Evolutionary conservation across 2,797 vertebrate genomes (phyloP).

Genomic region (Coreius guichenoti): DNA sequence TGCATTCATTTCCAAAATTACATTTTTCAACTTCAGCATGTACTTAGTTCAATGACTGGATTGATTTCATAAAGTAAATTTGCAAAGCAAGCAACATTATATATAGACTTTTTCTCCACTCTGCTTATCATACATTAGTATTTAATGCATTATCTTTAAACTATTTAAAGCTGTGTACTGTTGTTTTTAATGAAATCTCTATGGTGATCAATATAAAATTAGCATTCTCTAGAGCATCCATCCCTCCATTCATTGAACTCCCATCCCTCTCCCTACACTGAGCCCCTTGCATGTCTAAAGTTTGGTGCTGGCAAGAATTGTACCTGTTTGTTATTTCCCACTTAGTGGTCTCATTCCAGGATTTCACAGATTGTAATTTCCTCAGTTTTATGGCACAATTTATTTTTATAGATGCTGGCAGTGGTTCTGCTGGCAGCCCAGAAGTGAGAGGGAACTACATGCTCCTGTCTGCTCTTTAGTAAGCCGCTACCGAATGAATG

Average conservation of each 20-base stretch:
- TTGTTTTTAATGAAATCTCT: conserved; percentile 15
- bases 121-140: background rate
- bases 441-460: conserved; percentile 50
- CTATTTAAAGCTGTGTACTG: background rate
- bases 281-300: conserved; percentile 29
- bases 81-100: conserved; percentile 8
- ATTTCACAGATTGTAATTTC: conserved; percentile 68
- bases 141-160: background rate
- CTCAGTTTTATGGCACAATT: conserved; percentile 65
- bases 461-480: conserved; percentile 53
- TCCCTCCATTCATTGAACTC: conserved; percentile 11
- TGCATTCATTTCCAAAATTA: background rate
- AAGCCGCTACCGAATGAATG: conserved; percentile 45
- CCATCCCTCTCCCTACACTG: background rate
- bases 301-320: conserved; percentile 50
- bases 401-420: conserved; percentile 69
- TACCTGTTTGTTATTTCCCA: conserved; percentile 65
- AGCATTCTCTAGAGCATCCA: background rate
- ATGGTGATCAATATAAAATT: conserved; percentile 12
- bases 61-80: background rate
- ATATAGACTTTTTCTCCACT: background rate
- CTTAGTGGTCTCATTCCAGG: conserved; percentile 64
- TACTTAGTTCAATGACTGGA: conserved; percentile 2
- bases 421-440: conserved; percentile 54
- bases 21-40: conserved; percentile 10